Evolutionary conservation across 1,140 invertebrate genomes (phyloP), one percentile per base, ranked within the genome.

Genomic region (Drosophila ananassae): DNA sequence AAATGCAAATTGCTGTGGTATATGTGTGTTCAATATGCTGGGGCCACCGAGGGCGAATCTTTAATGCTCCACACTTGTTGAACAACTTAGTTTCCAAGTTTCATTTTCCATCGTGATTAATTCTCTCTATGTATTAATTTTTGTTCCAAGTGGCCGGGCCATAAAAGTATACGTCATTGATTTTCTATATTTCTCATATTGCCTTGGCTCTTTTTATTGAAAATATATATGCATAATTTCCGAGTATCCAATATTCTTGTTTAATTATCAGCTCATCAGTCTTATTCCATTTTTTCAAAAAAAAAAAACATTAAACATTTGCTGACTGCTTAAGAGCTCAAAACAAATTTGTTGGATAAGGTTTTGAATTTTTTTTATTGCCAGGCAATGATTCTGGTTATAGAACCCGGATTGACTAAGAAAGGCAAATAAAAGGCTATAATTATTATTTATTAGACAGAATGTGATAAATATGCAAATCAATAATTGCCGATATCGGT

Each of bases 401-500:
- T 28, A 41, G 51, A 69, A 69, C 63, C 44, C 66, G 66, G 66
- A 69, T 68, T 32, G 63, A 24, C 63, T 30, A 6, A n/a, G n/a
- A 41, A 53, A 67, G 44, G 28, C 5, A 39, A 47, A 56, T 67
- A 30, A 55, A 56, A 67, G 24, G 22, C 24, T 7, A 21, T 69
- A 69, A 69, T 69, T 56, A 69, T 39, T 56, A 48, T 56, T 69
- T 68, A 48, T 69, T 69, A 56, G 39, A 12, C 66, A 30, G 17
- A 32, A 30, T 21, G 32, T 50, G 66, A 32, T 69, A 75, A 79
- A 81, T 83, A 82, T 81, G 74, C 79, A 78, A 81, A 81, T 82
- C 48, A 67, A 52, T 73, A 67, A 80, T 81, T 62, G 48, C 44
- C 58, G 52, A 2, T 41, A 34, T 67, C 21, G 13, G 2, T 13